Evolutionary conservation across 2,888 invertebrate species (phyloP).

Genomic region (Melinaea marsaeus): DNA sequence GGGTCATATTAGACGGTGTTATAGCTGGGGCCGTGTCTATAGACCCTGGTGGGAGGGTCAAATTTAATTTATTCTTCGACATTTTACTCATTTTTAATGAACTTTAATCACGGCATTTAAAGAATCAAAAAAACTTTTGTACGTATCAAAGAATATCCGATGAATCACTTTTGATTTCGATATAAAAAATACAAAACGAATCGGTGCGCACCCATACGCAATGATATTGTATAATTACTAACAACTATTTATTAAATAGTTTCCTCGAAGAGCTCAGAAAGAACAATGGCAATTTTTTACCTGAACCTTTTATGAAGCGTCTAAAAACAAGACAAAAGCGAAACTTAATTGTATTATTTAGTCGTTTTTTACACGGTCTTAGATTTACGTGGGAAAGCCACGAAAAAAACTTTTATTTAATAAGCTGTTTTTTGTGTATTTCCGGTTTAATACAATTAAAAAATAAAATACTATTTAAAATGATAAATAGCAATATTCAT

Average conservation of each 20-base stretch:
- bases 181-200: conserved; percentile 16
- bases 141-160: conserved; percentile 14
- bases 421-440: too few species aligned
- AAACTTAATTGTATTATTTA: too few species aligned
- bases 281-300: too few species aligned
- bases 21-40: conserved; percentile 84
- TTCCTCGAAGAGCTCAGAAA: background rate
- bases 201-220: background rate
- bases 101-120: conserved; percentile 44
- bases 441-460: too few species aligned
- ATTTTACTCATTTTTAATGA: conserved; percentile 78
- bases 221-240: background rate
- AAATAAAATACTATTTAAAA: too few species aligned
- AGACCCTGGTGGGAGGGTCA: conserved; percentile 93
- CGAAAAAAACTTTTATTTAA: too few species aligned
- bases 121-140: conserved; percentile 8
- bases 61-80: conserved; percentile 94
- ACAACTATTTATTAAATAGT: background rate
- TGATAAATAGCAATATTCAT: too few species aligned
- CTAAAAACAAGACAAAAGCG: too few species aligned
- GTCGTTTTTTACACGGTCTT: too few species aligned
- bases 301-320: too few species aligned
- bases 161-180: conserved; percentile 24
- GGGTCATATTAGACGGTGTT: conserved; percentile 78
- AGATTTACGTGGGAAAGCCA: too few species aligned